Base-by-base conservation (phyloP, 2,888 invertebrate species). In the Sarcophaga rosellei region DNA sequence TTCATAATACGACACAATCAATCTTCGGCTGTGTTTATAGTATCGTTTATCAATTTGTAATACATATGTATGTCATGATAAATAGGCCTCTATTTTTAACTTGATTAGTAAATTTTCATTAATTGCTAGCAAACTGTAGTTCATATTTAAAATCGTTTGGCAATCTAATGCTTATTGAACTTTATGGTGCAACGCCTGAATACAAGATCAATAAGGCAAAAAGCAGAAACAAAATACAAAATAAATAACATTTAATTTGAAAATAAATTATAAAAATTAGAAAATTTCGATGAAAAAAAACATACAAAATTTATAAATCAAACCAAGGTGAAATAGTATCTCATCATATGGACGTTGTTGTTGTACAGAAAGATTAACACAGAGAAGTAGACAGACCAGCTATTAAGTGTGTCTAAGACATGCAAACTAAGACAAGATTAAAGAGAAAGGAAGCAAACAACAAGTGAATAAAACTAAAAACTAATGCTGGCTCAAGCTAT, bases 401-500 rank as follows among this genome's bases (percentile, higher is more conserved):
- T 5, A 61, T 68, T 61, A 74, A 81, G 66, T 11, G 68, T 59
- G 17, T 20, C 35, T n/a, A 25, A 79, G 44, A 57, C 73, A 81
- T 81, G 80, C 66, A 68, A 80, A 81, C 79, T 61, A 74, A 69
- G 53, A 47, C 35, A 25, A 70, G 70, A 70, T 76, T 45, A 45
- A 81, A 81, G 81, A 70, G 81, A 81, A 81, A 76, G 81, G 81
- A 76, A 81, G 65, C 53, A 53, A 53, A 53, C 53, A 17, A 53
- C 81, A 59, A 45, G 45, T 45, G 23, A 25, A 35, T 20, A 6
- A 65, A 23, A 57, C 62, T 57, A 21, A 72, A 59, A 17, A 69
- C 44, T 44, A 77, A 69, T 47, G 59, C 21, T 35, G 8, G 10
- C 35, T 44, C 12, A 78, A 44, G 61, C 35, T 53, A 53, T 53